phyloP scores from a whole-genome alignment of 1,140 invertebrate species.

The Microvelia longipes region DNA sequence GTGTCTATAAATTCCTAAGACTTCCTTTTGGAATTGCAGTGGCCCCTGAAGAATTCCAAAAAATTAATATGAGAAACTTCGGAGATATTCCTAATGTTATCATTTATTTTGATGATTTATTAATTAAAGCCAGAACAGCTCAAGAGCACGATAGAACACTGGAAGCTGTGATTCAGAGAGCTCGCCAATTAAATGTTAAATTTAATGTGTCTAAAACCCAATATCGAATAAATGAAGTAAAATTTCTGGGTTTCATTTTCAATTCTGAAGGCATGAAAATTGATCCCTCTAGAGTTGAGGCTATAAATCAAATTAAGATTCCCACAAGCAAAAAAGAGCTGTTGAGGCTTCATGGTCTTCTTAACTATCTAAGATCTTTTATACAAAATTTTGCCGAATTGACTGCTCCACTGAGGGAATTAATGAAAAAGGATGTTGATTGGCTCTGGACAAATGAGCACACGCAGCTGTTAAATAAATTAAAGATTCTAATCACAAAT shows the following conservation, averaged over 20 bases:
- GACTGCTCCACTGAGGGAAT: constrained; percentile 20
- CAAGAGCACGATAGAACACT: constrained; percentile 27
- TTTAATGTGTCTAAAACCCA: constrained; percentile 26
- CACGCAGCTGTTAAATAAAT: constrained; percentile 15
- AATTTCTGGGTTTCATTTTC: constrained; percentile 25
- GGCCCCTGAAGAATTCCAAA: constrained; percentile 24
- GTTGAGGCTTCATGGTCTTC: neutral
- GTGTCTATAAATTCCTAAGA: constrained; percentile 19
- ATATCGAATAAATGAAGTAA: constrained; percentile 21
- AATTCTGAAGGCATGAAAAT: neutral
- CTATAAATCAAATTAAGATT: neutral
- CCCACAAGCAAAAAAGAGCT: neutral
- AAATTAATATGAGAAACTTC: constrained; percentile 8
- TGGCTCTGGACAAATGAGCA: constrained; percentile 22
- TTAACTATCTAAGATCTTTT: constrained; percentile 13
- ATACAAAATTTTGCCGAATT: constrained; percentile 25
- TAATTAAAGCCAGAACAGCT: constrained; percentile 22
- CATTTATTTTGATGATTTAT: constrained; percentile 24
- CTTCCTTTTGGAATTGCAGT: constrained; percentile 27
- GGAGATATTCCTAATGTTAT: constrained; percentile 17
- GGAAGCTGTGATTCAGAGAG: constrained; percentile 24
- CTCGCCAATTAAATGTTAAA: constrained; percentile 20
- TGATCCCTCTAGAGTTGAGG: neutral
- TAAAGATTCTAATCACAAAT: constrained; percentile 20
- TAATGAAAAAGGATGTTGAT: constrained; percentile 20